Evolutionary conservation across 2,888 invertebrate genomes (phyloP).

Genomic region (Spicauda simplicius): DNA sequence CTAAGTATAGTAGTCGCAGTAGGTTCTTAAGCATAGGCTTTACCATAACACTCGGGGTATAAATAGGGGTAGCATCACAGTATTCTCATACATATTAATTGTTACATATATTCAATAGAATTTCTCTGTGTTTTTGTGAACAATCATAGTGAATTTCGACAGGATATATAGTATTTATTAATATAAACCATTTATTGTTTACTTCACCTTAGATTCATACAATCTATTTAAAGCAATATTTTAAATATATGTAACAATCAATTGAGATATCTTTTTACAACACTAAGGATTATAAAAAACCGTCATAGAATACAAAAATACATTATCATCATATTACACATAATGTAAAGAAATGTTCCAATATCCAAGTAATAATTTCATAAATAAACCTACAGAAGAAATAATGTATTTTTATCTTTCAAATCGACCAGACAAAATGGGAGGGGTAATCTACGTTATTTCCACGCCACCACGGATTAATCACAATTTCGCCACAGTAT

Average conservation of each 20-base stretch:
- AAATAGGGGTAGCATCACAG: conserved; percentile 11
- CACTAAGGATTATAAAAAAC: too few species aligned
- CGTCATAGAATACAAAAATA: too few species aligned
- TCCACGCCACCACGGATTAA: conserved; percentile 34
- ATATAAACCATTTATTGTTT: too few species aligned
- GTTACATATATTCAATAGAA: not conserved
- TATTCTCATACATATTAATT: not conserved
- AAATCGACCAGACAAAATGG: not conserved
- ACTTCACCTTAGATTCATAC: too few species aligned
- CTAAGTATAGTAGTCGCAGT: conserved; percentile 7
- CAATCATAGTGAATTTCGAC: too few species aligned
- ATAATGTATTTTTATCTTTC: conserved; percentile 9
- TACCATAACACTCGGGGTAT: conserved; percentile 10
- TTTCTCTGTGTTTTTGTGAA: too few species aligned
- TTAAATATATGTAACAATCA: too few species aligned
- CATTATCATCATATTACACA: too few species aligned
- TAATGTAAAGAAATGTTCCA: too few species aligned
- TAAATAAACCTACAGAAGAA: not conserved
- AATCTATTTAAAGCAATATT: too few species aligned
- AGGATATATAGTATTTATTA: too few species aligned
- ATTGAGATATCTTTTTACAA: too few species aligned
- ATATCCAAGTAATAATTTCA: not conserved
- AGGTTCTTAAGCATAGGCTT: not conserved
- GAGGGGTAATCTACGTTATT: conserved; percentile 7
- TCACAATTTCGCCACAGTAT: conserved; percentile 6